Evolutionary conservation across 92 coral and sea anemone genomes (phyloP), one percentile per base, ranked within the genome.

Genomic region (Paragorgia papillata): DNA sequence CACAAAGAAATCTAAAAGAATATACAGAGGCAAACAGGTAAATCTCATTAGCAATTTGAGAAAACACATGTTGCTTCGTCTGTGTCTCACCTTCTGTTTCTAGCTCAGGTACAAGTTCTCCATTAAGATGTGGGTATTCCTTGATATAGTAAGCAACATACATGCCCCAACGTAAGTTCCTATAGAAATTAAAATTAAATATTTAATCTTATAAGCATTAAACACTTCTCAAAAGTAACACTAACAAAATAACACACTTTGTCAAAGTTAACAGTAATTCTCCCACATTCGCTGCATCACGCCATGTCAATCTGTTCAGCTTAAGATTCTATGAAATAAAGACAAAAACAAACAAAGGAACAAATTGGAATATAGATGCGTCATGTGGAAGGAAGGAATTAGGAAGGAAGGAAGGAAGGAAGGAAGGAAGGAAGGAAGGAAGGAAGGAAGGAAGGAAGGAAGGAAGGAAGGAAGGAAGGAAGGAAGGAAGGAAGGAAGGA

Each of bases 251-350:
- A 41, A 67, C 81, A 41, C 33, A 92, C 97, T 89, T 80, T 82
- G 97, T 67, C 34, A 93, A 81, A 22, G 77, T 56, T 74, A 85
- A 76, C 5, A 93, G 89, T 57, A 93, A 74, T 53, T 73, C 81
- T 2, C 88, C 96, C 46, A 93, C 48, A n/a, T 79, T 57, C 56
- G 58, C 65, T 3, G 89, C 74, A n/a, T 76, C 81, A 13, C 84
- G 85, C 39, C 65, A 83, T 9, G 87, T 82, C 28, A 90, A 84
- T 9, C 67, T n/a, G 83, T 85, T 90, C 46, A 94, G 84, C 80
- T 94, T 94, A 26, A 94, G 79, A 28, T 94, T 91, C 98, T 92
- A 62, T 63, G 74, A 22, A 19, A 49, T 9, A 15, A 7, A n/a
- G n/a, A n/a, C n/a, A n/a, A 21, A 22, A 66, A 51, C 62, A 21